Evolutionary conservation across 2,797 vertebrate genomes (phyloP), one percentile per base, ranked within the genome.

Genomic region (Coilia nasus): DNA sequence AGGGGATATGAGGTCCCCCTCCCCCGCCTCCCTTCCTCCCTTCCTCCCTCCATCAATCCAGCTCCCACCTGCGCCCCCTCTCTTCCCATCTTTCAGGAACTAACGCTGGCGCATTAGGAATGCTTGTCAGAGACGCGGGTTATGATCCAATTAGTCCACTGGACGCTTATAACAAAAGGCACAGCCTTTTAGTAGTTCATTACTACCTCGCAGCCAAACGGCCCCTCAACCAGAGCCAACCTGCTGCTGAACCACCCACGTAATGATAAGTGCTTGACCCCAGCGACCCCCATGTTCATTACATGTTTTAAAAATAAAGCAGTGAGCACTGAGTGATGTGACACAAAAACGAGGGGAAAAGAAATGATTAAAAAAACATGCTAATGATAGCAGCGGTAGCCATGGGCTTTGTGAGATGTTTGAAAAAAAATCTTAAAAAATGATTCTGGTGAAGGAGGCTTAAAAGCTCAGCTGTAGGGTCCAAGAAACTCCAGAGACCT

Each of bases 271-370:
- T 35, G 14, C 64, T 71, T 71, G 64, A 71, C 64, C 64, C 64
- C 25, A 12, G 11, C 28, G 10, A 71, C 64, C 28, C 14, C 14
- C 25, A 3, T 25, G 5, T 71, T 71, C 64, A 71, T 71, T 71
- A 71, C 25, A 14, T 14, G 11, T 71, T 71, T 71, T 71, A 35
- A 71, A 71, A 71, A 71, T 71, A 71, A 71, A 71, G 23, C 64
- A 71, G 1, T 71, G 14, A 25, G 64, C 14, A 10, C 23, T 71
- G 64, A 71, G 2, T 71, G 64, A 71, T 71, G 64, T 31, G 25
- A 25, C 10, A 11, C 25, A 71, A 31, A 71, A 64, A 17, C 15
- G 0, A 71, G 7, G 10, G 14, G 5, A 17, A 28, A 2, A 67
- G 9, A 62, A 6, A 62, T 17, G 2, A n/a, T 2, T 6, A 64